Base-by-base conservation (phyloP, 2,797 vertebrate species). In the Gymnodraco acuticeps region DNA sequence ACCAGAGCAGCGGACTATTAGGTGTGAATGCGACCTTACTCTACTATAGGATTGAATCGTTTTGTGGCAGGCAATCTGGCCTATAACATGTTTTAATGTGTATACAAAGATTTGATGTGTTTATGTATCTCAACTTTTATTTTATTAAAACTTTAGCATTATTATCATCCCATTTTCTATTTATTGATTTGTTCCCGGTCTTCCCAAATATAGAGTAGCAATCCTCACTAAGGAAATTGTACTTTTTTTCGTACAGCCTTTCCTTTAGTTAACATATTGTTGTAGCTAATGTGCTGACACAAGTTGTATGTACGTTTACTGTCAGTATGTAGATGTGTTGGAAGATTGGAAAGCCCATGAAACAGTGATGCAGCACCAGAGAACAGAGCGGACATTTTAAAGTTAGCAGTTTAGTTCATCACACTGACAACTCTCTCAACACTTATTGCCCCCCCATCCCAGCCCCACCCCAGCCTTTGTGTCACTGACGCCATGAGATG, bases 401-500 rank as follows among this genome's bases (percentile, higher is more conserved):
- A 53, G 5, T 51, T 43, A 55, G 47, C 68, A 47, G 17, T 43
- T 64, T n/a, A 20, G 12, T 48, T 45, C 23, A 48, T 64, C 48
- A 20, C 13, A 43, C 20, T 23, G 41, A 62, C 48, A 48, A 2
- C 42, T 67, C 70, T 46, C 45, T 70, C 2, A 41, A 12, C 68
- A 63, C 70, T 62, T 51, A 84, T 73, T 82, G 56, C 58, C n/a
- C 78, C 75, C 70, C 43, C 78, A 43, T 56, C 47, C 33, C 33
- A 38, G 33, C 33, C 33, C 33, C 68, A 31, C 53, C 59, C 5
- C 23, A 6, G 45, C 43, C 47, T 73, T 66, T 68, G 70, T 12
- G 61, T 64, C 75, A 42, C 75, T 51, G 65, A 80, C 55, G 38
- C 75, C 80, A 78, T 89, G 80, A 88, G 85, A 83, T 84, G 67